Evolutionary conservation across 2,888 invertebrate species (phyloP).

Genomic region (Acrocyrtus sp.): DNA sequence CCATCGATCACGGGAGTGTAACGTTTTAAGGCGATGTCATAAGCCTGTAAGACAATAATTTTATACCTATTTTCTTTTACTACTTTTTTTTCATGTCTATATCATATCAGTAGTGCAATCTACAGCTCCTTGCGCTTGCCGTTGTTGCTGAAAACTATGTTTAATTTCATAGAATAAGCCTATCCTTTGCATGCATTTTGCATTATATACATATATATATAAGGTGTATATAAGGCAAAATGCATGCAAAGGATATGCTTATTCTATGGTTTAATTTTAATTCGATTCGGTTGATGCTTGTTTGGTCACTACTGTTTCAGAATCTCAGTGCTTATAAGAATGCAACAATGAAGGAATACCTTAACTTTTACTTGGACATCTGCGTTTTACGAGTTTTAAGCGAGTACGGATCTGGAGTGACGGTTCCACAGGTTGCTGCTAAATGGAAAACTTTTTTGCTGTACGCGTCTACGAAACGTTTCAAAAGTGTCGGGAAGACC

Average conservation of each 20-base stretch:
- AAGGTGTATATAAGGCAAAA: neutral
- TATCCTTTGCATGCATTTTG: too few relatives aligned
- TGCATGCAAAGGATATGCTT: too few relatives aligned
- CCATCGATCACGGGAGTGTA: neutral
- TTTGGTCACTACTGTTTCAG: conserved; percentile 1
- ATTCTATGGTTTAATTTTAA: neutral
- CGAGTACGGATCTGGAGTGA: neutral
- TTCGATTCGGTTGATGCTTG: neutral
- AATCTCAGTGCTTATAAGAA: neutral
- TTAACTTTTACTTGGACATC: conserved; percentile 23
- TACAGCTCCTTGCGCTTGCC: too few relatives aligned
- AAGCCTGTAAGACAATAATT: neutral
- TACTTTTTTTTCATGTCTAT: too few relatives aligned
- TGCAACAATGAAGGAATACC: conserved; percentile 11
- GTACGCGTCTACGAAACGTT: neutral
- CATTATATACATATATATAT: too few relatives aligned
- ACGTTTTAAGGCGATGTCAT: neutral
- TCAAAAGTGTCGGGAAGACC: conserved; percentile 5
- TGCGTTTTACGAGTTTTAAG: conserved; percentile 12
- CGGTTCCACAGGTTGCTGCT: neutral
- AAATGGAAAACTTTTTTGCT: neutral
- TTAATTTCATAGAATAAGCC: too few relatives aligned
- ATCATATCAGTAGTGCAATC: too few relatives aligned
- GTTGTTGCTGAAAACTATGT: too few relatives aligned
- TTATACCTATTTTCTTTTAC: too few relatives aligned